phyloP scores from a whole-genome alignment of 2,888 invertebrate species.

The Calliphora vomitoria region DNA sequence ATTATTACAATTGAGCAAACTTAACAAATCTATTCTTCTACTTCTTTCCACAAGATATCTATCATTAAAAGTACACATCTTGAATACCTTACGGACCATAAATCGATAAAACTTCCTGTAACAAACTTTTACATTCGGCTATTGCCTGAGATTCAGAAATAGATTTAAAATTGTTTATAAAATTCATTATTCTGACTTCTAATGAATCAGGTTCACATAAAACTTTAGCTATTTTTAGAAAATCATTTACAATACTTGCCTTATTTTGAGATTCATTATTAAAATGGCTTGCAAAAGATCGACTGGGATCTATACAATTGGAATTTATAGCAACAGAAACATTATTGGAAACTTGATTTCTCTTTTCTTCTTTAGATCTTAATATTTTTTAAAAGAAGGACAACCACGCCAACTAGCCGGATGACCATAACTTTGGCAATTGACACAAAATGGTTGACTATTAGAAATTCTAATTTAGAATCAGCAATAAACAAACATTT shows the following conservation, averaged over 20 bases:
- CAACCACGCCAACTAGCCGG: conserved; percentile 11
- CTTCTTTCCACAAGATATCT: conserved; percentile 1
- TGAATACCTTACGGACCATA: conserved; percentile 15
- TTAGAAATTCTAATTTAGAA: no score
- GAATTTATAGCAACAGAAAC: conserved; percentile 3
- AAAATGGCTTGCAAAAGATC: conserved; percentile 1
- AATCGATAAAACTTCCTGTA: background rate
- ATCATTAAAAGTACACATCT: conserved; percentile 9
- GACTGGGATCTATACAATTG: background rate
- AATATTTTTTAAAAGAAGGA: conserved; percentile 17
- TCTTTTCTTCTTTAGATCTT: background rate
- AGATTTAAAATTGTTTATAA: conserved; percentile 5
- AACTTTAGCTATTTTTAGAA: conserved; percentile 24
- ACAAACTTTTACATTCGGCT: background rate
- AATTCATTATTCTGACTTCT: background rate
- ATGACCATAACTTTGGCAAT: conserved; percentile 15
- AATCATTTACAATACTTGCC: background rate
- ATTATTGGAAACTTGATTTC: background rate
- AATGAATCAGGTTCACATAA: background rate
- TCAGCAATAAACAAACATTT: background rate
- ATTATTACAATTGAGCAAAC: background rate
- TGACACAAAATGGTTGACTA: background rate
- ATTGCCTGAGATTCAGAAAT: background rate
- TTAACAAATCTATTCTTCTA: conserved; percentile 5
- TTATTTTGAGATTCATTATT: background rate